Conservation (phyloP, 2,797 vertebrate species). For the Scolopax bukidnonensis region DNA sequence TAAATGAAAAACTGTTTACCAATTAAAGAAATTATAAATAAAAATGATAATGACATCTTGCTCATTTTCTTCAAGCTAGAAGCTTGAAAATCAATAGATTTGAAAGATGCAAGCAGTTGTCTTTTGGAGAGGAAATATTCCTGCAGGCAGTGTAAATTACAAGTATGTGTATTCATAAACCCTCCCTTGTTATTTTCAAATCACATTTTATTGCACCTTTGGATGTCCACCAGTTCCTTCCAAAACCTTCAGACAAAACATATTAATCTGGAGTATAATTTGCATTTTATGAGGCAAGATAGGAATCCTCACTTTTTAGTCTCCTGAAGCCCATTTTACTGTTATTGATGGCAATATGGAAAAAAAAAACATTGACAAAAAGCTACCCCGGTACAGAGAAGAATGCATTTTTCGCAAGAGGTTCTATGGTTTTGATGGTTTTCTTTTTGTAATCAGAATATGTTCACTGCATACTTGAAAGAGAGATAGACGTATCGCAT, state of each 20-base stretch:
- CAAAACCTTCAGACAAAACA: neutral
- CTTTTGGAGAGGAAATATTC: neutral
- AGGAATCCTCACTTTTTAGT: neutral
- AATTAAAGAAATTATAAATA: neutral
- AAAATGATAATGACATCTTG: neutral
- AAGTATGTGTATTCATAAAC: accelerated
- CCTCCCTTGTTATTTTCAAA: neutral
- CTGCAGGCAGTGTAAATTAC: neutral
- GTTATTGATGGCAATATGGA: neutral
- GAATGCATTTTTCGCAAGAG: neutral
- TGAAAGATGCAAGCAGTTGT: neutral
- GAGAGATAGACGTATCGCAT: neutral
- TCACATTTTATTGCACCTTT: neutral
- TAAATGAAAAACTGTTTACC: neutral
- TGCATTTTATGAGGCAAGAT: neutral
- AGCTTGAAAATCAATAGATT: neutral
- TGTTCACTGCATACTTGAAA: neutral
- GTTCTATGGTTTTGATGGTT: accelerated
- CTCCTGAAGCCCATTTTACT: neutral
- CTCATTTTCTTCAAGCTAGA: neutral
- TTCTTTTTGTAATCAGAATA: neutral
- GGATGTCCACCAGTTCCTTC: neutral
- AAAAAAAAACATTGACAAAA: neutral
- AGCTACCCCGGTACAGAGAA: neutral
- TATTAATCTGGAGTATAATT: neutral